These are phyloP conservation scores for Nematostella vectensis DNA, from an alignment of 92 coral and sea anemone genomes.

Conservation along the genomic window DNA sequence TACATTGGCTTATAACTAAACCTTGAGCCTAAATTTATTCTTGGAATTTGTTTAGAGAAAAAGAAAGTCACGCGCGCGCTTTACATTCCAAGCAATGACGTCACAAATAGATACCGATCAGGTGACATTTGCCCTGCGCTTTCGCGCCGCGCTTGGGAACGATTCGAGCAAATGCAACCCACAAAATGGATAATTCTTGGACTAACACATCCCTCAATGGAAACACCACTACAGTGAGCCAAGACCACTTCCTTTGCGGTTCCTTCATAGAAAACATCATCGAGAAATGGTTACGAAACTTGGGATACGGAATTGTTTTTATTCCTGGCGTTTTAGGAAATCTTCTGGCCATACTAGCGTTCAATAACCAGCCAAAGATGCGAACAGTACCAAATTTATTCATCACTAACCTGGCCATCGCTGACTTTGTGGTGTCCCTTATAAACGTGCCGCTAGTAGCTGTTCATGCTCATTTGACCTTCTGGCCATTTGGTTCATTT, in stretches of 20 bases:
- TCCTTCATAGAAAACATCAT: not conserved
- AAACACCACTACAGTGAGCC: not conserved
- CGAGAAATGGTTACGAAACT: conserved; percentile 23
- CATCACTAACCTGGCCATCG: conserved; percentile 64
- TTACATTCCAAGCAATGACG: no score
- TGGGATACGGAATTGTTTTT: conserved; percentile 38
- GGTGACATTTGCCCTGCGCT: no score
- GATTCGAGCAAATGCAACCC: no score
- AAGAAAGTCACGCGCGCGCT: no score
- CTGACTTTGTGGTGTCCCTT: conserved; percentile 58
- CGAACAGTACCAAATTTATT: conserved; percentile 58
- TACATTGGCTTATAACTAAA: no score
- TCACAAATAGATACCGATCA: no score
- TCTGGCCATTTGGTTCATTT: conserved; percentile 64
- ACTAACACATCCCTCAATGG: no score
- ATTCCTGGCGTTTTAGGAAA: conserved; percentile 53
- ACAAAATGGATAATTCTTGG: no score
- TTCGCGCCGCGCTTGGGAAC: no score
- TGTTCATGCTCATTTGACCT: conserved; percentile 41
- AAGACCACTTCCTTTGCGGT: not conserved
- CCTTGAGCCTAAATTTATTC: no score
- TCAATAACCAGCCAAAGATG: conserved; percentile 51
- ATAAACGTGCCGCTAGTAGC: conserved; percentile 62
- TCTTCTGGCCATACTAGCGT: conserved; percentile 49
- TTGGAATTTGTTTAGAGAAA: no score